Percentiles rank a stretch among this genome's conserved stretches.
These are phyloP conservation scores for Erannis defoliaria DNA, from an alignment of 2,888 invertebrate species.

Conservation along the genomic window DNA sequence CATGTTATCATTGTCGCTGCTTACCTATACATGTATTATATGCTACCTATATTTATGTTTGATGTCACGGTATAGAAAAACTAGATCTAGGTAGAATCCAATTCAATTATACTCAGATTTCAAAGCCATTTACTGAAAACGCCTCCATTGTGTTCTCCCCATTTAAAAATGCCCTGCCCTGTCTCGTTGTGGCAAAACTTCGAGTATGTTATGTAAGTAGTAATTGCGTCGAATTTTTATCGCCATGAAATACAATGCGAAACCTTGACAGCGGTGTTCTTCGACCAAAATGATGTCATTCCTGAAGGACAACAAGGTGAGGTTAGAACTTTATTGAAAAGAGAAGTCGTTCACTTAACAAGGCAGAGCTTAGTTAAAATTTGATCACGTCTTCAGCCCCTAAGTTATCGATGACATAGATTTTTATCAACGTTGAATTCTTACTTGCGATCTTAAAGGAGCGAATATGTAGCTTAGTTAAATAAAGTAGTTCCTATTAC, in stretches of 20 bases:
- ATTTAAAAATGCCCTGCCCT: slow-evolving; percentile 16
- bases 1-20: too few species aligned
- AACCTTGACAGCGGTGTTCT: slow-evolving; percentile 34
- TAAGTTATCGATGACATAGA: background rate
- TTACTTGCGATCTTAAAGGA: background rate
- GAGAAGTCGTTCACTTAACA: background rate
- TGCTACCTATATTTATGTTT: too few species aligned
- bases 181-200: slow-evolving; percentile 9
- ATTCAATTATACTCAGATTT: slow-evolving; percentile 28
- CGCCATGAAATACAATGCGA: slow-evolving; percentile 31
- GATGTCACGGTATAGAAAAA: too few species aligned
- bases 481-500: background rate
- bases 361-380: slow-evolving; percentile 3
- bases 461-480: background rate
- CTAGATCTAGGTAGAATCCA: background rate
- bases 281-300: slow-evolving; percentile 40
- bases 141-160: background rate
- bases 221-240: slow-evolving; percentile 23
- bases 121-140: slow-evolving; percentile 20
- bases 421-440: too few species aligned
- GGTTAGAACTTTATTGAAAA: slow-evolving; percentile 8
- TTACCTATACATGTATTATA: too few species aligned
- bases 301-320: slow-evolving; percentile 31
- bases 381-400: background rate
- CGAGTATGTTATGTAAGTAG: slow-evolving; percentile 6